These are phyloP conservation scores for Orchesella flavescens DNA, from an alignment of 2,888 invertebrate species.

Conservation along the genomic window DNA sequence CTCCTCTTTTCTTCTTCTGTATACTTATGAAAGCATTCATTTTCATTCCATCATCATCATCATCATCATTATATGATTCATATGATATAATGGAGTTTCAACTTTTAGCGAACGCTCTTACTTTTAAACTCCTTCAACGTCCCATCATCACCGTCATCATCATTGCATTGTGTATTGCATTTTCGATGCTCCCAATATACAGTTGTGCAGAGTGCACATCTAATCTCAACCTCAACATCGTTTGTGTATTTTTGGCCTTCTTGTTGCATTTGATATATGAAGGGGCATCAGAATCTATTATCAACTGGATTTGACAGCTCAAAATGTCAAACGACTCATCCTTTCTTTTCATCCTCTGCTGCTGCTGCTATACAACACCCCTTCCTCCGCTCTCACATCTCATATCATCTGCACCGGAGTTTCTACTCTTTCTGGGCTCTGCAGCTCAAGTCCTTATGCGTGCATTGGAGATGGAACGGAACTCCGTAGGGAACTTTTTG, in stretches of 20 bases:
- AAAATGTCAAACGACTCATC: conserved; percentile 67
- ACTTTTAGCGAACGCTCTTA: neutral
- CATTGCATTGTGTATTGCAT: neutral
- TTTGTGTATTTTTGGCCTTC: conserved; percentile 22
- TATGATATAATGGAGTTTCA: too few species aligned
- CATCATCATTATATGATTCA: neutral
- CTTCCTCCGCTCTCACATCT: conserved; percentile 1
- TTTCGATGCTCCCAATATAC: neutral
- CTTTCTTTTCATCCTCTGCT: conserved; percentile 47
- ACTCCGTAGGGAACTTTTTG: conserved; percentile 52
- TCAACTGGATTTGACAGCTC: conserved; percentile 71
- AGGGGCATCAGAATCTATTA: conserved; percentile 69
- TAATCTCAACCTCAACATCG: neutral
- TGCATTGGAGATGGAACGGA: conserved; percentile 28
- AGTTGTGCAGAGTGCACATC: neutral
- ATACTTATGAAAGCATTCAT: neutral
- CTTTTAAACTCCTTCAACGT: neutral
- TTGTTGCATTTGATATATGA: conserved; percentile 60
- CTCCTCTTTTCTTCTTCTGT: neutral
- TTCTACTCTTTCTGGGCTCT: neutral
- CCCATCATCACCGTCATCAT: neutral
- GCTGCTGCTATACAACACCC: neutral
- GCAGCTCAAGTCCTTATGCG: neutral
- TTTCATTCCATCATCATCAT: neutral
- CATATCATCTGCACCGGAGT: neutral